Base-by-base conservation (phyloP, 2,888 invertebrate species). In the Disparrhopalites patrizii region DNA sequence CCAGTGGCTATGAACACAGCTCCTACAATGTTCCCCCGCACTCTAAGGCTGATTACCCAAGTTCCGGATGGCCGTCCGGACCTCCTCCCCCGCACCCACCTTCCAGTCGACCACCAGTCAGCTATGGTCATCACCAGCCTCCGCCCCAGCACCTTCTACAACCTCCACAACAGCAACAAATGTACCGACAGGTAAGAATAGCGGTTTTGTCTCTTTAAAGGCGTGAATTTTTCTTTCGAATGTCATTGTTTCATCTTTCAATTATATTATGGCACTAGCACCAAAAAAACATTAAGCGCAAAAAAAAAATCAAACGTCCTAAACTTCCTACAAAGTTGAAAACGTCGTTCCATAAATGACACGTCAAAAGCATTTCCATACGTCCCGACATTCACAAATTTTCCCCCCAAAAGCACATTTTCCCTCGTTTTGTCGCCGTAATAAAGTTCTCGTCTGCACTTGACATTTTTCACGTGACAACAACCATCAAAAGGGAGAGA, bases 121-220 rank as follows among this genome's bases (percentile, higher is more conserved):
- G 73, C 61, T 74, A 73, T 57, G 71, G 71, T 65, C 71, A 68
- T 56, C 72, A 71, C 67, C 73, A 70, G 31, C 68, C 68, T 36
- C 68, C 74, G 15, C 72, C 71, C 27, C 70, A 66, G 15, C 70
- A 70, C 33, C 51, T 52, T 51, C 60, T 69, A 56, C 70, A 70
- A 36, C 71, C 70, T 62, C 73, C 64, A 25, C 68, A 64, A 54
- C 68, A 70, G 50, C 73, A 73, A 66, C 62, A 69, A 51, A 73
- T 75, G 70, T 75, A 73, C 67, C 66, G 75, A 70, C 75, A 71
- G 72, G 75, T 75, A 68, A 69, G 66, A 40, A 54, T n/a, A 18
- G n/a, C n/a, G 33, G 15, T 27, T 27, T 43, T 36, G 1, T 40
- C 23, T 56, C 64, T 23, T n/a, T n/a, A n/a, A n/a, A 40, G n/a